Evolutionary conservation across 2,888 invertebrate genomes (phyloP), one percentile per base, ranked within the genome.

Genomic region (Polydesmus complanatus): DNA sequence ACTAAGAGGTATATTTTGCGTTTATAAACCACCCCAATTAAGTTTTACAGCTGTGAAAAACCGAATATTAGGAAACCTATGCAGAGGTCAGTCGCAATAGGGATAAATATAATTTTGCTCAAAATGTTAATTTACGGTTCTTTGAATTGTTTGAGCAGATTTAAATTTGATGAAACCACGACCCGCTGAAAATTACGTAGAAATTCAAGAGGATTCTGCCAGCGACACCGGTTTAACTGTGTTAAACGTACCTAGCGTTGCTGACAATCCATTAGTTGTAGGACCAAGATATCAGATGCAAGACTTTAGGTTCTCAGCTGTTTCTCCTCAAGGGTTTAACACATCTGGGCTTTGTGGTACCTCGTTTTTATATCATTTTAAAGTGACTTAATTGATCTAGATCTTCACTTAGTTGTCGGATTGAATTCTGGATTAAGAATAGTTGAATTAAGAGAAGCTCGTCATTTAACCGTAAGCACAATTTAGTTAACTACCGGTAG

Each of bases 301-400:
- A 25, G 89, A 91, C 72, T 74, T 91, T 51, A 78, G 77, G 63
- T 77, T 84, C 64, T 73, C 74, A 58, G 78, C 79, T 72, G 81
- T 82, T 0, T 81, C 83, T 56, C 70, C 75, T 65, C 72, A 88
- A 56, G 83, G 83, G 0, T 69, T 70, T 26, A 79, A 85, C 66
- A 80, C 83, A 18, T 86, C 86, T 69, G 92, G 92, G 52, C 79
- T 92, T 49, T 70, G 84, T 65, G 74, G 87, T 88, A 78, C 90
- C 58, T 77, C 81, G 65, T 37, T 37, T 37, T 37, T 37, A 8
- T 8, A 37, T 8, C 5, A 8, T 5, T 37, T 8, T 14, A 8
- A 37, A 37, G 8, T 37, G 14, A 37, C 5, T 8, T 8, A 37
- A 37, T 37, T 37, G 37, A 14, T 37, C 14, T 37, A 37, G 14